Percentiles rank a stretch among this genome's conserved stretches.
Conservation (phyloP, 2,113 vertebrate species). For the Pithys albifrons region DNA sequence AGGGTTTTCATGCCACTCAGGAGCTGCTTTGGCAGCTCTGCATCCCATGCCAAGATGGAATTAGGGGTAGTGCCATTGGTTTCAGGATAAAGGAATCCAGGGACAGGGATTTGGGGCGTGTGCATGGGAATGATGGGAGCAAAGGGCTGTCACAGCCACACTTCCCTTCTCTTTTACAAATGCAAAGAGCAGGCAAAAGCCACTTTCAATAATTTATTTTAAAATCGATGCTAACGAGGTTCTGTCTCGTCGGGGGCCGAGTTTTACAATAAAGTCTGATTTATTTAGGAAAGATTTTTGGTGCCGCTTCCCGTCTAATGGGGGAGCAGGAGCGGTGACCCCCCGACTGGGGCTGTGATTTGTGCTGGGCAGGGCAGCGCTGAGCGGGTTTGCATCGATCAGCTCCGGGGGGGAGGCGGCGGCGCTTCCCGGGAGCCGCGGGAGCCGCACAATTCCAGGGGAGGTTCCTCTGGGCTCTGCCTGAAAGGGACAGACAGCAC, state of each 20-base stretch:
- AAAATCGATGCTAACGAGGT: conserved; percentile 84
- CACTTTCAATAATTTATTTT: conserved; percentile 83
- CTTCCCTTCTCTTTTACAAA: conserved; percentile 73
- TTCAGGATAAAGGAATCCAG: conserved; percentile 42
- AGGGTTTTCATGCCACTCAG: fast-evolving
- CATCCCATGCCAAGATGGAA: not conserved
- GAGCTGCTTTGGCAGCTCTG: not conserved
- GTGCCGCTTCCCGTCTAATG: conserved; percentile 70
- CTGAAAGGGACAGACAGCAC: not conserved
- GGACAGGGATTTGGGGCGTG: not conserved
- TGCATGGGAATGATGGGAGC: fast-evolving
- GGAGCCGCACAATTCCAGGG: not conserved
- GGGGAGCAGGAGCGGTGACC: conserved; percentile 65
- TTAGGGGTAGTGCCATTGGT: not conserved
- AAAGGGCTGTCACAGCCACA: not conserved
- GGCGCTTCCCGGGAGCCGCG: not conserved
- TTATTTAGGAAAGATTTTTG: conserved; percentile 82
- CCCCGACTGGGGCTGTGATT: conserved; percentile 73
- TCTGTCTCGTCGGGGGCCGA: conserved; percentile 72
- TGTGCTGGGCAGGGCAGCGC: conserved; percentile 69
- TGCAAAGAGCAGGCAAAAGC: conserved; percentile 76
- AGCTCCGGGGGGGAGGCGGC: conserved; percentile 16
- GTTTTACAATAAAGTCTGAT: conserved; percentile 81
- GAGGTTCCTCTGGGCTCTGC: not conserved
- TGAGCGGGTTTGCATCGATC: conserved; percentile 84